A percentile compares a stretch with the other conserved stretches of the same genome.
These are phyloP conservation scores for Alcedo quadribrachys DNA, from an alignment of 2,797 vertebrate species.

Conservation along the genomic window DNA sequence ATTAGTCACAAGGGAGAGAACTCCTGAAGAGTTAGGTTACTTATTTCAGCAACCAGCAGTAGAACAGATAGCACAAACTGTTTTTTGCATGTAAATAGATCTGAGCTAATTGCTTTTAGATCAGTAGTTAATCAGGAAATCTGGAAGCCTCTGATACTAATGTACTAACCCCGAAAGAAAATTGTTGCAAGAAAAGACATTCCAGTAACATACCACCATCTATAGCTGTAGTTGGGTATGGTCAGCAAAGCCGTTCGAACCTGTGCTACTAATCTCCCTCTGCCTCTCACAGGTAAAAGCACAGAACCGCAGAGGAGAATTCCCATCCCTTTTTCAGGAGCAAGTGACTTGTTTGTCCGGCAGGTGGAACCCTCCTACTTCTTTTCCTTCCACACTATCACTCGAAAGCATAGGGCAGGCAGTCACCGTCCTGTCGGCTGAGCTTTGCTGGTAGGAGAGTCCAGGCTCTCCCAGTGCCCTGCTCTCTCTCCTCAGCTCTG, in stretches of 20 bases:
- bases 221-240: fast-evolving
- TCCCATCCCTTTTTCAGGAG: neutral
- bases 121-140: neutral
- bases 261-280: neutral
- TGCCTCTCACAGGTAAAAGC: neutral
- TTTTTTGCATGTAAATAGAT: neutral
- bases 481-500: neutral
- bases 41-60: neutral
- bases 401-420: fast-evolving
- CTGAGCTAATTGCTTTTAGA: neutral
- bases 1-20: neutral
- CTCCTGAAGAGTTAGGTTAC: neutral
- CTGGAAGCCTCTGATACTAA: neutral
- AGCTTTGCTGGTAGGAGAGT: neutral
- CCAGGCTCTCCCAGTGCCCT: neutral
- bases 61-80: neutral
- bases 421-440: fast-evolving
- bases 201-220: neutral
- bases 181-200: neutral
- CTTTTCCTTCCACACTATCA: neutral
- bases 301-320: fast-evolving
- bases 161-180: neutral
- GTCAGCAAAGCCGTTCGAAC: neutral
- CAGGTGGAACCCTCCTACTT: constrained; percentile 67
- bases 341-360: constrained; percentile 13